Evolutionary conservation across 2,797 vertebrate genomes (phyloP).

Genomic region (Pelodytes ibericus): DNA sequence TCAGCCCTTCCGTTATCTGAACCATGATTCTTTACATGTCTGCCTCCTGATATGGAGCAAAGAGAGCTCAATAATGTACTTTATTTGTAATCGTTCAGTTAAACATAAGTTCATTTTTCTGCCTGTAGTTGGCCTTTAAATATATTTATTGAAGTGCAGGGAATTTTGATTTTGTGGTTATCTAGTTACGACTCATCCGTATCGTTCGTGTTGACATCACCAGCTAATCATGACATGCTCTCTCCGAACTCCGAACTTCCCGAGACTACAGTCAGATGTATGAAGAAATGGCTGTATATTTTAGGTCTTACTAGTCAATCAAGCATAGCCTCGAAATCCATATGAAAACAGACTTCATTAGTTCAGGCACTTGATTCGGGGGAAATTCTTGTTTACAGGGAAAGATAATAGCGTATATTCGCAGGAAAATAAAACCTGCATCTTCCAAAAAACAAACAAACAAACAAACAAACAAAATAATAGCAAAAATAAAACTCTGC

Average conservation of each 20-base stretch:
- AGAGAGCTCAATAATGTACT: too few species aligned
- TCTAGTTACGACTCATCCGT: too few species aligned
- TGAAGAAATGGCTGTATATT: constrained; percentile 57
- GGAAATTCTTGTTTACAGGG: constrained; percentile 60
- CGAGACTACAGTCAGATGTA: constrained; percentile 39
- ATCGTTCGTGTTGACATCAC: not conserved
- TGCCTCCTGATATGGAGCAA: too few species aligned
- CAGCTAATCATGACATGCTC: not conserved
- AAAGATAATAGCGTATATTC: constrained; percentile 46
- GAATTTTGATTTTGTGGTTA: too few species aligned
- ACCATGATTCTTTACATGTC: too few species aligned
- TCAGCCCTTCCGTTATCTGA: too few species aligned
- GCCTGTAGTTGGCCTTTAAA: too few species aligned
- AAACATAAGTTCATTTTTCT: too few species aligned
- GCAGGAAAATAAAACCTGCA: constrained; percentile 11
- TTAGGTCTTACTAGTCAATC: constrained; percentile 59
- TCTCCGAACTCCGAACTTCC: constrained; percentile 13
- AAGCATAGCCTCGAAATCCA: constrained; percentile 59
- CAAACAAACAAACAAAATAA: constrained; percentile 15
- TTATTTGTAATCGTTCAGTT: too few species aligned
- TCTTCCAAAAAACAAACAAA: not conserved
- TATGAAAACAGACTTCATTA: constrained; percentile 60
- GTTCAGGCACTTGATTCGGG: constrained; percentile 60
- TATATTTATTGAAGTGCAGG: too few species aligned
- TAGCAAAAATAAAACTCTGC: not conserved